phyloP scores from a whole-genome alignment of 1,140 invertebrate genomes.

The Drosophila athabasca region DNA sequence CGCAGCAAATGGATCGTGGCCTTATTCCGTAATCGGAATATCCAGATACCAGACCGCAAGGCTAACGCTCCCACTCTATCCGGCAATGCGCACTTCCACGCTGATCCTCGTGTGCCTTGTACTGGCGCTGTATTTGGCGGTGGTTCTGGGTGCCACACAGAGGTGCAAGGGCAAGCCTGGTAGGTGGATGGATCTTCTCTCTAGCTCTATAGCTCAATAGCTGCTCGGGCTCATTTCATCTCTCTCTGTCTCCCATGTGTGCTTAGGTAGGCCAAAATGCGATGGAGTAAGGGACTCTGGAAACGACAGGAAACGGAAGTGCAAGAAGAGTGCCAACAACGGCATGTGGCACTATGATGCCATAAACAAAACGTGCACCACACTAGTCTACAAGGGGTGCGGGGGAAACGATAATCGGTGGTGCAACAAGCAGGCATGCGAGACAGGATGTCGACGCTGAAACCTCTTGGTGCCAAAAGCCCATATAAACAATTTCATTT shows the following conservation, averaged over 20 bases:
- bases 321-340: slow-evolving; percentile 11
- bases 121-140: slow-evolving; percentile 4
- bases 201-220: too few species aligned
- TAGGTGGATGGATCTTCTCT: not conserved
- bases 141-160: not conserved
- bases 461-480: not conserved
- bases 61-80: too few species aligned
- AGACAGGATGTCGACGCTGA: slow-evolving; percentile 6
- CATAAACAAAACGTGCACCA: slow-evolving; percentile 8
- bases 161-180: slow-evolving; percentile 27
- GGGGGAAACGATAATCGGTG: slow-evolving; percentile 50
- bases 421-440: slow-evolving; percentile 20
- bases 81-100: slow-evolving; percentile 20
- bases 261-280: slow-evolving; percentile 10
- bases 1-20: not conserved
- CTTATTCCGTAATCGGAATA: not conserved
- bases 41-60: not conserved
- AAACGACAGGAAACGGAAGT: slow-evolving; percentile 16
- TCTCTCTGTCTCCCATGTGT: too few species aligned
- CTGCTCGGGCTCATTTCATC: not conserved
- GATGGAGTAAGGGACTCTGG: slow-evolving; percentile 4
- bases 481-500: not conserved
- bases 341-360: slow-evolving; percentile 31
- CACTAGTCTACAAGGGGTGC: slow-evolving; percentile 29
- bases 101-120: slow-evolving; percentile 2